Evolutionary conservation across 2,113 vertebrate genomes (phyloP), one percentile per base, ranked within the genome.

Genomic region (Gopherus evgoodei): DNA sequence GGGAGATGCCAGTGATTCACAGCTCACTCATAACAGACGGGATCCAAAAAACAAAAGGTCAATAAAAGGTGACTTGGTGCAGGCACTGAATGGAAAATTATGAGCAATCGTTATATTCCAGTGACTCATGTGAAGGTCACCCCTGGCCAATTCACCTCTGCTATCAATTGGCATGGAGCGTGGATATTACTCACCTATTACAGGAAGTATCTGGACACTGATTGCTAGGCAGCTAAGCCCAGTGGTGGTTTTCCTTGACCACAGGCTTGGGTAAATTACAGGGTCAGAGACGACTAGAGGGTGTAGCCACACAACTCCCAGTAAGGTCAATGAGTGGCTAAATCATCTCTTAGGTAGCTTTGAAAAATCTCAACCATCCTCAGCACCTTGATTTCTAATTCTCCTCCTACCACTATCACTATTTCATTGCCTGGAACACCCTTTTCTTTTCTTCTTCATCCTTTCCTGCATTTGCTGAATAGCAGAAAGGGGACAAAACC

Each of bases 1-100:
- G 84, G 5, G 57, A 96, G 95, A 96, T 95, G 85, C 80, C 19
- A 44, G 90, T 98, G 97, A 98, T 91, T 98, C 98, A 97, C 91
- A 59, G 92, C 92, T 95, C 96, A 91, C 94, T 92, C 89, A 0
- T 83, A 96, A 97, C 94, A 57, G 81, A 87, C 0, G 8, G 50
- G 27, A 17, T 94, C 93, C 93, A 86, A 95, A 97, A 96, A 93
- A 79, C 96, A 90, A 87, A 72, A 65, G 95, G 87, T 94, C 59
- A 62, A 90, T 88, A 53, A 54, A 81, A 79, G 86, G 90, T 47
- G 87, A 84, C 53, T 87, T 88, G 83, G 93, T 42, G 38, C 91
- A 89, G 84, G 54, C 83, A 82, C 89, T 50, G 57, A 87, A 29
- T 1, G 80, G 96, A 96, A 96, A 97, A 80, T 89, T 78, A 38